Conservation (phyloP, 2,113 vertebrate genomes). For the Gnathonemus longibarbis region DNA sequence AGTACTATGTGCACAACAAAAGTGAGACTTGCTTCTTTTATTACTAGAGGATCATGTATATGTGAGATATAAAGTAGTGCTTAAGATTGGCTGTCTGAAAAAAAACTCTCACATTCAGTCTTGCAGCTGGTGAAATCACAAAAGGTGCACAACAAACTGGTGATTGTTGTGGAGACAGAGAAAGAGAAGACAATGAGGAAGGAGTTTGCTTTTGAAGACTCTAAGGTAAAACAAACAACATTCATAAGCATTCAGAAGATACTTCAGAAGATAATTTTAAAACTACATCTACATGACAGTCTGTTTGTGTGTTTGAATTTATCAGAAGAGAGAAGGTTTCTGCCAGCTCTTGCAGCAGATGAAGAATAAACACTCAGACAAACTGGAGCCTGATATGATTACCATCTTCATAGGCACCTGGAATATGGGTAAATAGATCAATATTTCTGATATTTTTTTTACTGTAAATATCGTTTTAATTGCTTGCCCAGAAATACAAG, state of each 20-base stretch:
- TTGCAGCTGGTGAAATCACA: constrained; percentile 93
- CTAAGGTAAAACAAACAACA: constrained; percentile 67
- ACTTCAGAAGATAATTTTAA: background rate
- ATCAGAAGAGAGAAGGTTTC: constrained; percentile 92
- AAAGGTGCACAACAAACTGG: constrained; percentile 80
- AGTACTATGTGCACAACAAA: constrained; percentile 89
- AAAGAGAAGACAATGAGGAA: constrained; percentile 85
- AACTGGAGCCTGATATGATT: constrained; percentile 95
- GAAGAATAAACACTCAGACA: constrained; percentile 95
- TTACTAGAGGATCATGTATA: background rate
- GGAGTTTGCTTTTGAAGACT: constrained; percentile 87
- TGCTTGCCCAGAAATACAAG: background rate
- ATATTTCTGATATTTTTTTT: background rate
- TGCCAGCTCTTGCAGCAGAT: constrained; percentile 97
- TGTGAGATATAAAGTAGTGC: background rate
- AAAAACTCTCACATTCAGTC: constrained; percentile 59
- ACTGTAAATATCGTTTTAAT: background rate
- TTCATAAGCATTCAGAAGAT: background rate
- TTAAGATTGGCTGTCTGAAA: background rate
- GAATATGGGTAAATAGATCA: constrained; percentile 85
- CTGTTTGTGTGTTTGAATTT: constrained; percentile 3
- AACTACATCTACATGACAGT: background rate
- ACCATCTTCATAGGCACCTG: constrained; percentile 93
- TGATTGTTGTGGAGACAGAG: constrained; percentile 82
- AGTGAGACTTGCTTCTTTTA: constrained; percentile 61